Conservation (phyloP, 2,888 invertebrate species). For the Ernsta delagoae region DNA sequence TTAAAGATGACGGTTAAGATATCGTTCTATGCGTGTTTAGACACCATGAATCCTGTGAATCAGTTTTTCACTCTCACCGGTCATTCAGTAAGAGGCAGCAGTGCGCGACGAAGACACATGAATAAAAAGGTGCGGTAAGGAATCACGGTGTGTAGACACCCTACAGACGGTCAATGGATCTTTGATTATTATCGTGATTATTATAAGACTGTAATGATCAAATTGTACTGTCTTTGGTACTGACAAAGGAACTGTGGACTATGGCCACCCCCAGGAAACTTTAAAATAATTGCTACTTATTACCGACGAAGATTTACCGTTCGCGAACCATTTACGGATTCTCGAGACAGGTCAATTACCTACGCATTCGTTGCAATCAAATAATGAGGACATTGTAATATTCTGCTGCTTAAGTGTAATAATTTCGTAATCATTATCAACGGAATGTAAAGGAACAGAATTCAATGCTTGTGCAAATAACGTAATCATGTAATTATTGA, state of each 20-base stretch:
- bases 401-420: slow-evolving; percentile 8
- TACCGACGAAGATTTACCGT: slow-evolving; percentile 33
- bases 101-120: slow-evolving; percentile 73
- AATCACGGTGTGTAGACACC: slow-evolving; percentile 73
- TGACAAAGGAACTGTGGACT: slow-evolving; percentile 61
- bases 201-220: slow-evolving; percentile 25
- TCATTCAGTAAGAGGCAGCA: slow-evolving; percentile 78
- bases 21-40: slow-evolving; percentile 65
- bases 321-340: slow-evolving; percentile 19
- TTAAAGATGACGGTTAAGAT: slow-evolving; percentile 47
- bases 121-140: slow-evolving; percentile 79
- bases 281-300: slow-evolving; percentile 31
- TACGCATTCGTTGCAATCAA: slow-evolving; percentile 27
- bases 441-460: not conserved
- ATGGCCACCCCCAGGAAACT: slow-evolving; percentile 73
- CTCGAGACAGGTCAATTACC: slow-evolving; percentile 20
- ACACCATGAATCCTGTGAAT: slow-evolving; percentile 81
- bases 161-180: slow-evolving; percentile 55
- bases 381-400: slow-evolving; percentile 28
- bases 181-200: slow-evolving; percentile 21
- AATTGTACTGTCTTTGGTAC: slow-evolving; percentile 11
- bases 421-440: slow-evolving; percentile 10
- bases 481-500: too few relatives aligned
- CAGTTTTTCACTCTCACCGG: slow-evolving; percentile 76
- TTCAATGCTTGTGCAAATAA: not conserved